These are phyloP conservation scores for Eulemur coronatus DNA, from an alignment of 2,797 vertebrate genomes.

Conservation along the genomic window DNA sequence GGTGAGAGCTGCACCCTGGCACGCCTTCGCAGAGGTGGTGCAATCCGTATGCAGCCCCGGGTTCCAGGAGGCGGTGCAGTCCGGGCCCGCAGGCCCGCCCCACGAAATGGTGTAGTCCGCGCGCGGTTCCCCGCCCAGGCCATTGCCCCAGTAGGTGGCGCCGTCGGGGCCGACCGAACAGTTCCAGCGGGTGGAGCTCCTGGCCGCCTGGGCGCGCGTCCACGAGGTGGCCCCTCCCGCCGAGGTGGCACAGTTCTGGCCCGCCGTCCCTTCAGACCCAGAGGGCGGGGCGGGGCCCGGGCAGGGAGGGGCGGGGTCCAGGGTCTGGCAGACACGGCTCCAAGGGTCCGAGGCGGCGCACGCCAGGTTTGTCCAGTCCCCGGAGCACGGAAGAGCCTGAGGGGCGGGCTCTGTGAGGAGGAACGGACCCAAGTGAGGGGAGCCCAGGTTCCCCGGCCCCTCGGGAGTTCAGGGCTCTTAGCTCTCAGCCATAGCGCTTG, in stretches of 20 bases:
- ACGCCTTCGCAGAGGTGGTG: not conserved
- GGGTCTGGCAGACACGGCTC: not conserved
- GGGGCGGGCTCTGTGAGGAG: conserved; percentile 49
- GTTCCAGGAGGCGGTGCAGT: conserved; percentile 30
- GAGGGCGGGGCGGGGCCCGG: not conserved
- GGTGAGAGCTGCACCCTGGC: not conserved
- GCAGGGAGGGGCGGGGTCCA: not conserved
- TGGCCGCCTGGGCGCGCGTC: not conserved
- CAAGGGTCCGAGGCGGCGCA: not conserved
- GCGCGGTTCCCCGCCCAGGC: not conserved
- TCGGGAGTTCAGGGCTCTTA: not conserved
- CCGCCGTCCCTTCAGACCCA: accelerated
- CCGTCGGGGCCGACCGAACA: not conserved
- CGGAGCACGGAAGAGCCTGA: conserved; percentile 16
- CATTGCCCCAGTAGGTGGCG: conserved; percentile 14
- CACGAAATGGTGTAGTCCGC: not conserved
- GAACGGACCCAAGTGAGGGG: not conserved
- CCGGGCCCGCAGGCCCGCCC: not conserved
- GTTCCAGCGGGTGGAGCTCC: conserved; percentile 38
- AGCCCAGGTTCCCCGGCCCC: not conserved
- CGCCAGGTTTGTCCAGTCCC: conserved; percentile 31
- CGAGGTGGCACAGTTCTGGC: not conserved
- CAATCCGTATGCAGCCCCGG: not conserved
- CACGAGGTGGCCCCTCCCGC: not conserved
- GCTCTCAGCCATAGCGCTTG: not conserved